A percentile compares a stretch with the other conserved stretches of the same genome.
These are phyloP conservation scores for Stenopsyche tienmushanensis DNA, from an alignment of 1,140 invertebrate genomes.

Conservation along the genomic window DNA sequence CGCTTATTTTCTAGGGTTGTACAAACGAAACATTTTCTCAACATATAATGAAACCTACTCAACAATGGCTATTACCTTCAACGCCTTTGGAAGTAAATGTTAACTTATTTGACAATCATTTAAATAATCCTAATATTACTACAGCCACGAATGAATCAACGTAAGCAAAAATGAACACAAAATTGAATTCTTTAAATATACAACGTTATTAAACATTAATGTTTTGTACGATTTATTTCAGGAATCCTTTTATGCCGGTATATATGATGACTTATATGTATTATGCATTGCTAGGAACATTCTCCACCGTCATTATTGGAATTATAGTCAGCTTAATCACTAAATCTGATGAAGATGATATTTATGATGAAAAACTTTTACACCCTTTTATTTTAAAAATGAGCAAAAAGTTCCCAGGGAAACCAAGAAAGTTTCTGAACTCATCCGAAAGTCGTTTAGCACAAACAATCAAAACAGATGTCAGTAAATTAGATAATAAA, in stretches of 20 bases:
- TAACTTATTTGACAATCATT: too few relatives aligned
- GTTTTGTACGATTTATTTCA: too few relatives aligned
- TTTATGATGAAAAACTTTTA: constrained; percentile 66
- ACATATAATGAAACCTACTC: constrained; percentile 52
- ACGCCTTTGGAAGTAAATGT: constrained; percentile 36
- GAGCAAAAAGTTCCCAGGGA: constrained; percentile 59
- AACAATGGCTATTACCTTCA: constrained; percentile 41
- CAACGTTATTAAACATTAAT: too few relatives aligned
- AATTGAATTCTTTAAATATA: too few relatives aligned
- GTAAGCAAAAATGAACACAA: neutral
- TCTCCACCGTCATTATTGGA: constrained; percentile 65
- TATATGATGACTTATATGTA: constrained; percentile 77
- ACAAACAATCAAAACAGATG: neutral
- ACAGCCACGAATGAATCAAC: neutral
- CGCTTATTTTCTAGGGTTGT: constrained; percentile 52
- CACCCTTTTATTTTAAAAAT: constrained; percentile 64
- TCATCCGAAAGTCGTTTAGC: too few relatives aligned
- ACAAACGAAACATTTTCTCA: constrained; percentile 65
- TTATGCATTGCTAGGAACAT: constrained; percentile 68
- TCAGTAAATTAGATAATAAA: neutral
- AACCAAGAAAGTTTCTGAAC: constrained; percentile 44
- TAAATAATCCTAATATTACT: too few relatives aligned
- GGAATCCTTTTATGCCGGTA: constrained; percentile 58
- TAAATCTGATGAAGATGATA: constrained; percentile 58
- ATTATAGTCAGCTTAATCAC: constrained; percentile 66